Evolutionary conservation across 2,113 vertebrate genomes (phyloP).

Genomic region (Heterocephalus glaber): DNA sequence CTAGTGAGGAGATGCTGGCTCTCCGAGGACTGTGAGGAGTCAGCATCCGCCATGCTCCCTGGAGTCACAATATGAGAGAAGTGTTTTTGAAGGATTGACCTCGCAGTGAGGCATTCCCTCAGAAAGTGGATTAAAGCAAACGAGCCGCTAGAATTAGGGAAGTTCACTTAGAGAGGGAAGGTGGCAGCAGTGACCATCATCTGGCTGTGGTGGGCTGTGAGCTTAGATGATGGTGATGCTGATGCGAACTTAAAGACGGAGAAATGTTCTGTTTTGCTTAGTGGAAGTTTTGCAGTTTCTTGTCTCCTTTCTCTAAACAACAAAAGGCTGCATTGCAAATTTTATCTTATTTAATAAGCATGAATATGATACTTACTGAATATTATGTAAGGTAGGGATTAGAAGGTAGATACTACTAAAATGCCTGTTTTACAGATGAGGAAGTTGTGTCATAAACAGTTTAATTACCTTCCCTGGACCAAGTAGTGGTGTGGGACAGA

Average conservation of each 20-base stretch:
- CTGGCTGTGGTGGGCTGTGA: not conserved
- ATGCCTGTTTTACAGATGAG: not conserved
- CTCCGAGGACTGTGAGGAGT: too few relatives aligned
- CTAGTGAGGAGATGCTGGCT: too few relatives aligned
- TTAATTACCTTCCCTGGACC: not conserved
- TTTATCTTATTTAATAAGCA: slow-evolving; percentile 11
- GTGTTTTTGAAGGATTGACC: too few relatives aligned
- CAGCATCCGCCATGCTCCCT: too few relatives aligned
- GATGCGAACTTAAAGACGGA: not conserved
- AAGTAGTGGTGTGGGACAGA: not conserved
- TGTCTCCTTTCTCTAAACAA: slow-evolving; percentile 8
- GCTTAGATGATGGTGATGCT: not conserved
- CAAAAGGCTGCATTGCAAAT: not conserved
- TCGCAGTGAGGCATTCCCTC: not conserved
- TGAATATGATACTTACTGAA: not conserved
- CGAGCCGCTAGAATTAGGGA: not conserved
- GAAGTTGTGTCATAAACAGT: not conserved
- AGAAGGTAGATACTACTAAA: not conserved
- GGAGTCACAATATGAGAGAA: too few relatives aligned
- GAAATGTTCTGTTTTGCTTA: not conserved
- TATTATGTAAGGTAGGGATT: not conserved
- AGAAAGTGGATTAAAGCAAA: not conserved
- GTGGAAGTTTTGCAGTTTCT: not conserved
- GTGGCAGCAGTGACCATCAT: not conserved
- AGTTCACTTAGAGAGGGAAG: not conserved